Evolutionary conservation across 2,888 invertebrate species (phyloP).

Genomic region (Cepaea hortensis): DNA sequence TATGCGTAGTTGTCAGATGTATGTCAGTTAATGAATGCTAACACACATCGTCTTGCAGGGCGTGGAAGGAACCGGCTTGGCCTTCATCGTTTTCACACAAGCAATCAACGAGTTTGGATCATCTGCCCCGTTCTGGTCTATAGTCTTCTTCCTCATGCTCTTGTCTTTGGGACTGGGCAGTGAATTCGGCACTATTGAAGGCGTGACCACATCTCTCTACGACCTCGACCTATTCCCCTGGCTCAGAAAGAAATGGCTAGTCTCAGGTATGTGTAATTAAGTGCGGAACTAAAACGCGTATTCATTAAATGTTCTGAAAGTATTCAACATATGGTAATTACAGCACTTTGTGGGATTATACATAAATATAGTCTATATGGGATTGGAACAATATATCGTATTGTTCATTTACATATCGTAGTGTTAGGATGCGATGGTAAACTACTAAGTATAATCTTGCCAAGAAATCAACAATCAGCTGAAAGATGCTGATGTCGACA

Average conservation of each 20-base stretch:
- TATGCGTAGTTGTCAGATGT: too few species aligned
- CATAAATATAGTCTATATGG: too few species aligned
- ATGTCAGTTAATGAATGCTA: not conserved
- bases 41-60: constrained; percentile 81
- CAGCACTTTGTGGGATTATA: too few species aligned
- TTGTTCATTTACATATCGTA: too few species aligned
- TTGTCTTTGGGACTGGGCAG: constrained; percentile 94
- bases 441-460: too few species aligned
- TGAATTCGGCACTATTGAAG: constrained; percentile 96
- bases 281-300: not conserved
- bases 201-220: constrained; percentile 95
- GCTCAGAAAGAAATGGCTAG: constrained; percentile 85
- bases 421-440: too few species aligned
- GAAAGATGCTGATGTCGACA: too few species aligned
- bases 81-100: constrained; percentile 97
- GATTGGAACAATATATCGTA: too few species aligned
- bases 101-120: constrained; percentile 92
- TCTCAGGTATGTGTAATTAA: constrained; percentile 60
- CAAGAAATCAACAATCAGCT: too few species aligned
- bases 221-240: constrained; percentile 94
- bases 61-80: constrained; percentile 95
- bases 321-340: not conserved
- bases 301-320: not conserved
- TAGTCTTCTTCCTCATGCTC: constrained; percentile 96
- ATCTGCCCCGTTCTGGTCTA: constrained; percentile 95